phyloP scores from a whole-genome alignment of 2,888 invertebrate species.

The Frankliniella intonsa region DNA sequence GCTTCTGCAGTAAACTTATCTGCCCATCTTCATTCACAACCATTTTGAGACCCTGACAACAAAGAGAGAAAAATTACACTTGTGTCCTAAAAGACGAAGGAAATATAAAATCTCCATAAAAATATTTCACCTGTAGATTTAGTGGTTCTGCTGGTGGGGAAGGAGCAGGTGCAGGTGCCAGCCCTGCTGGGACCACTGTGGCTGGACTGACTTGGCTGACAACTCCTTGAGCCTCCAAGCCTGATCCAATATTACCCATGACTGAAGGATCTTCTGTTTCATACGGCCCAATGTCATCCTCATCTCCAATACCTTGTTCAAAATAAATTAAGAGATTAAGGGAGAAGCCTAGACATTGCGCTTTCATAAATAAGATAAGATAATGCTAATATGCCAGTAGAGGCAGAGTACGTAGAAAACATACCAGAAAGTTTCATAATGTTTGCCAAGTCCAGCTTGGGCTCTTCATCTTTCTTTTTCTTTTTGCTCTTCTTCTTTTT shows the following conservation, averaged over 20 bases:
- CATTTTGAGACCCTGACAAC: background rate
- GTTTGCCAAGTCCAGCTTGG: conserved; percentile 63
- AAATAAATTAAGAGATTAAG: conserved; percentile 1
- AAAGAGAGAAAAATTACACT: background rate
- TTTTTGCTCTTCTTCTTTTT: conserved; percentile 53
- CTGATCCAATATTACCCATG: too few relatives aligned
- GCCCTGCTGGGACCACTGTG: background rate
- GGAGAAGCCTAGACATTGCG: too few relatives aligned
- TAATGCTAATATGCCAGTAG: background rate
- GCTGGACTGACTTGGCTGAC: background rate
- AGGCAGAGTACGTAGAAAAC: background rate
- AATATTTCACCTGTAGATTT: background rate
- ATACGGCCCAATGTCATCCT: conserved; percentile 28
- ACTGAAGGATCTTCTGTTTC: conserved; percentile 6
- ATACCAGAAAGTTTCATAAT: conserved; percentile 67
- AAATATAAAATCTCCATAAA: background rate
- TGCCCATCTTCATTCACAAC: background rate
- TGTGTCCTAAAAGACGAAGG: background rate
- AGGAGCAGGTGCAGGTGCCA: background rate
- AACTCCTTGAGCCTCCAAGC: too few relatives aligned
- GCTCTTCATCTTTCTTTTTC: conserved; percentile 51
- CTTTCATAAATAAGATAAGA: background rate
- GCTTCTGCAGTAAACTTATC: background rate
- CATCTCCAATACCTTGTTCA: conserved; percentile 31
- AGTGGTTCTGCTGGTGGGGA: background rate